Percentiles rank a stretch among this genome's conserved stretches.
Conservation (phyloP, 1,140 invertebrate genomes). For the Zaprionus nigranus region DNA sequence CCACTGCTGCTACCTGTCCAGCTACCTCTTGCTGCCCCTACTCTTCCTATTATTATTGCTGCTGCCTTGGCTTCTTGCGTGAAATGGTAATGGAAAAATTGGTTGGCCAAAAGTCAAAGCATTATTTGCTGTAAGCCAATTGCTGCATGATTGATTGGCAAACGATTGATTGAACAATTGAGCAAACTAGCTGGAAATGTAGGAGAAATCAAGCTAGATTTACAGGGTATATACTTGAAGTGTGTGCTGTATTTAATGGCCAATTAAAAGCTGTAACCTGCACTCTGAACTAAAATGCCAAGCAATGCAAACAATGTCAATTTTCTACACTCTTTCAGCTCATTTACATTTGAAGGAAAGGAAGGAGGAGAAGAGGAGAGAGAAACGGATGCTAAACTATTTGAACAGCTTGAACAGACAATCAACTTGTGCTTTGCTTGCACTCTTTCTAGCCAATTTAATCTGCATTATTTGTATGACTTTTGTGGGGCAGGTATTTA, state of each 20-base stretch:
- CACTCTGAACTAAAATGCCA: not conserved
- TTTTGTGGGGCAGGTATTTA: conserved; percentile 27
- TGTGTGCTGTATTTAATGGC: conserved; percentile 42
- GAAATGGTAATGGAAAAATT: not conserved
- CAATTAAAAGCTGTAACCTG: not conserved
- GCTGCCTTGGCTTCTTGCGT: not conserved
- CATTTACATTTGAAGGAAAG: not conserved
- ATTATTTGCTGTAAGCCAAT: conserved; percentile 34
- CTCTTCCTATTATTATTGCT: not conserved
- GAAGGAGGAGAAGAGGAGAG: not conserved
- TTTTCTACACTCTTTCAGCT: not conserved
- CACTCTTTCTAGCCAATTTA: conserved; percentile 23
- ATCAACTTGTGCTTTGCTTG: conserved; percentile 16
- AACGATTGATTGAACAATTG: conserved; percentile 24
- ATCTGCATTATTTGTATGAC: conserved; percentile 31
- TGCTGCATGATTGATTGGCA: conserved; percentile 56
- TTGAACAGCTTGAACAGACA: conserved; percentile 10
- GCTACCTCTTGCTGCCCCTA: not conserved
- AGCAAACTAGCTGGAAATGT: not conserved
- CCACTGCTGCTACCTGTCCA: not conserved
- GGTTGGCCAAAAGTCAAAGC: conserved; percentile 1
- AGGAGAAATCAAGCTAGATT: not conserved
- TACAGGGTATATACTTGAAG: not conserved
- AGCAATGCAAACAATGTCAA: conserved; percentile 5
- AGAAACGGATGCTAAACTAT: not conserved